Evolutionary conservation across 2,888 invertebrate species (phyloP).

Genomic region (Lasioglossum villosulum): DNA sequence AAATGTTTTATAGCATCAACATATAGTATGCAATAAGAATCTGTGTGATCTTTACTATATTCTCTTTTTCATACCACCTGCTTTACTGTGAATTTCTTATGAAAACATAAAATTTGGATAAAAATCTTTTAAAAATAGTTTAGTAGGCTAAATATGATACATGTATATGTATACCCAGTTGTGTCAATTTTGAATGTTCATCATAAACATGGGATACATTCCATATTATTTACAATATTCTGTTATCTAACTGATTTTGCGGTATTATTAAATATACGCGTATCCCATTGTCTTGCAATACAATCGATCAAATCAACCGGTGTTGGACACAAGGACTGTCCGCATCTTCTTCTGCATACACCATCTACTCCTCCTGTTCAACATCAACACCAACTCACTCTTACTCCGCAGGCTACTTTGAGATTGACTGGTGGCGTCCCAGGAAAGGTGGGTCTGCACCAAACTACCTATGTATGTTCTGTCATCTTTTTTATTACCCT

Average conservation of each 20-base stretch:
- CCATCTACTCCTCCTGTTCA: slow-evolving; percentile 84
- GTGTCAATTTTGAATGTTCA: not conserved
- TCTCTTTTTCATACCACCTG: slow-evolving; percentile 65
- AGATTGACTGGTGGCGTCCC: slow-evolving; percentile 97
- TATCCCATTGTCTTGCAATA: slow-evolving; percentile 82
- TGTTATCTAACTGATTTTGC: slow-evolving; percentile 80
- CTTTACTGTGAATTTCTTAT: slow-evolving; percentile 55
- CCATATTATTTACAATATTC: slow-evolving; percentile 38
- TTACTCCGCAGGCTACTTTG: slow-evolving; percentile 97
- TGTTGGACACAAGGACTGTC: slow-evolving; percentile 87
- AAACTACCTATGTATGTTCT: slow-evolving; percentile 85
- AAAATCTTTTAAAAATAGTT: not conserved
- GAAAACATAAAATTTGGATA: slow-evolving; percentile 13
- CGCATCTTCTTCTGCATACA: slow-evolving; percentile 90
- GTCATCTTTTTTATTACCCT: slow-evolving; percentile 82
- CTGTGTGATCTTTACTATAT: slow-evolving; percentile 2
- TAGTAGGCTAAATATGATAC: not conserved
- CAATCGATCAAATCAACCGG: slow-evolving; percentile 79
- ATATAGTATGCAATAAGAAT: slow-evolving; percentile 25
- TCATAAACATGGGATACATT: slow-evolving; percentile 22
- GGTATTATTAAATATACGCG: slow-evolving; percentile 82
- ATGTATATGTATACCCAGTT: not conserved
- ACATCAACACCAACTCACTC: slow-evolving; percentile 85
- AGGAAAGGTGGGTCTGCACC: slow-evolving; percentile 94
- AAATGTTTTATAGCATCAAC: slow-evolving; percentile 6